These are phyloP conservation scores for Murina feae DNA, from an alignment of 2,113 vertebrate species.

Conservation along the genomic window DNA sequence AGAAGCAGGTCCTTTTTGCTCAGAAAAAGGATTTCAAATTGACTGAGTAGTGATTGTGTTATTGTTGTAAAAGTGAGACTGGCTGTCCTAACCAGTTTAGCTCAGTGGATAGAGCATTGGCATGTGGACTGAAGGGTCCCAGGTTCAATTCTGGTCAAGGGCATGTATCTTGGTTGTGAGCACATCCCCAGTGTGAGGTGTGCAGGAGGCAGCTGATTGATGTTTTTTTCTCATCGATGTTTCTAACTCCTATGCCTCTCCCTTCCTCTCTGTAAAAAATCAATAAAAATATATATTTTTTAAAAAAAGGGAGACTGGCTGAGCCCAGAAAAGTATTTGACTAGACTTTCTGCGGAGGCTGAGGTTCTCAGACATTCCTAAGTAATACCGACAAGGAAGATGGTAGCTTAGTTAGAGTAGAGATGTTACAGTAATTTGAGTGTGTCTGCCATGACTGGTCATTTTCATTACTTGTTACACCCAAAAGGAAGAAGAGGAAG, in stretches of 20 bases:
- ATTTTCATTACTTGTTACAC: constrained; percentile 47
- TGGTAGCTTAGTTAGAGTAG: not conserved
- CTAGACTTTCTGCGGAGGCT: not conserved
- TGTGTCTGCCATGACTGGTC: constrained; percentile 2
- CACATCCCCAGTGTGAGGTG: too few species aligned
- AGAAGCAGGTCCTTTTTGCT: not conserved
- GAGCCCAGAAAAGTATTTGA: not conserved
- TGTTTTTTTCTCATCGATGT: too few species aligned
- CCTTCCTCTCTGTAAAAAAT: too few species aligned
- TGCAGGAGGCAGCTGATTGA: too few species aligned
- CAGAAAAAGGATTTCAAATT: not conserved
- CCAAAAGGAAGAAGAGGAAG: not conserved
- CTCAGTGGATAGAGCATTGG: too few species aligned
- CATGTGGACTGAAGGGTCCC: too few species aligned
- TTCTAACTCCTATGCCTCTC: too few species aligned
- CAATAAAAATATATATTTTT: too few species aligned
- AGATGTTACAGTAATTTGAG: not conserved
- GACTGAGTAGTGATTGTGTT: not conserved
- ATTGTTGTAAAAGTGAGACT: constrained; percentile 34
- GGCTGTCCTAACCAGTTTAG: too few species aligned
- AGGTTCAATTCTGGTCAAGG: too few species aligned
- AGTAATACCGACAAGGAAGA: not conserved
- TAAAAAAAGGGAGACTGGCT: constrained; percentile 20
- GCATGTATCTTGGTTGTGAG: too few species aligned
- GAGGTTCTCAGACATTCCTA: constrained; percentile 11